Evolutionary conservation across 2,797 vertebrate species (phyloP), one percentile per base, ranked within the genome.

Genomic region (Vespertilio murinus): DNA sequence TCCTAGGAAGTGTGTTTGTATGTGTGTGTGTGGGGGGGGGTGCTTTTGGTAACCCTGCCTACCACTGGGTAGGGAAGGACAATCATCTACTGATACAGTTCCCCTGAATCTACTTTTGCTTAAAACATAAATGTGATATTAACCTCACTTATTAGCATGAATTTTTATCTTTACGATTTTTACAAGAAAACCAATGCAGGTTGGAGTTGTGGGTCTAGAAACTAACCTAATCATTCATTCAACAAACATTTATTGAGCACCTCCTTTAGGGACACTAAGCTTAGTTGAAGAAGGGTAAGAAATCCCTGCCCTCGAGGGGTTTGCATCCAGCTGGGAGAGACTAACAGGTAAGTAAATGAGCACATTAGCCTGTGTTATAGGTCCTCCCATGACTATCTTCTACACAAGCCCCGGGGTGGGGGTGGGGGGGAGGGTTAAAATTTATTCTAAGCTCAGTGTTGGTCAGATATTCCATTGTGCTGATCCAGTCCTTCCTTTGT

Each of bases 191-290:
- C 38, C 77, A 75, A 3, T 70, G 17, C 80, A 82, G 42, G 35
- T 69, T 79, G 52, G 64, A 85, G 9, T 94, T 33, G 17, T 75
- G 56, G 42, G 54, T 47, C 69, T 88, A 69, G 71, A 96, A 87
- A 69, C n/a, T 70, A 88, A 79, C 33, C 52, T 61, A 61, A 59
- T 81, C 59, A 81, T 93, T 92, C 81, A 94, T 94, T 94, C 92
- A 88, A 75, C 95, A 96, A 94, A 94, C 96, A 93, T 90, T 95
- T 95, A 82, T 74, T 83, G 59, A 91, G 47, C 52, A 73, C 22
- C 5, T 33, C 47, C 52, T 69, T 79, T 47, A 45, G 59, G 64
- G n/a, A 52, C 70, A 77, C 25, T 81, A 49, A 64, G 52, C 12
- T 77, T 71, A 93, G n/a, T 25, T 25, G 40, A 90, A 52, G 52